Conservation (phyloP, 2,113 vertebrate genomes). For the Myrmophylax atrothorax region DNA sequence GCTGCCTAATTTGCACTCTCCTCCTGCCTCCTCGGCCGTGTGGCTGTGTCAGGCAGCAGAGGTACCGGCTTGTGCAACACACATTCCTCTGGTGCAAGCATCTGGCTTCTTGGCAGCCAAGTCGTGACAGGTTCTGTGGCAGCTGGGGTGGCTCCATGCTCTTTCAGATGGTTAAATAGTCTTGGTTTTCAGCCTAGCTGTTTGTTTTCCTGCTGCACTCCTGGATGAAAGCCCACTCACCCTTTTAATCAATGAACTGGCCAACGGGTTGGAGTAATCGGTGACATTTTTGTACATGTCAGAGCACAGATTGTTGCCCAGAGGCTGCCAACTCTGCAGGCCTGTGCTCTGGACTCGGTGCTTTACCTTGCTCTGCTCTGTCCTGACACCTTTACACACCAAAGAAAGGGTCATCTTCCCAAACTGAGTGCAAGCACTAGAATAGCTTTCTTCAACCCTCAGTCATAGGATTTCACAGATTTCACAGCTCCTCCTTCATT, state of each 20-base stretch:
- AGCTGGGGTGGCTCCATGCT: slow-evolving; percentile 64
- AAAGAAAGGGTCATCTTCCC: not conserved
- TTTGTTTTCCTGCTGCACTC: slow-evolving; percentile 44
- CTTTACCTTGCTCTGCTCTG: not conserved
- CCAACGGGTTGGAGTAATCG: not conserved
- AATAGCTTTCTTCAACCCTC: not conserved
- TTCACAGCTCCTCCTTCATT: not conserved
- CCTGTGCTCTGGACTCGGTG: accelerated
- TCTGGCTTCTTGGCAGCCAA: slow-evolving; percentile 70
- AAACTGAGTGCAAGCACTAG: not conserved
- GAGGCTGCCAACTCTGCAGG: not conserved
- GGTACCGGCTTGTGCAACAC: slow-evolving; percentile 58
- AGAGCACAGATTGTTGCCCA: not conserved
- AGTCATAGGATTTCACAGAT: not conserved
- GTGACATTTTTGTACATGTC: slow-evolving; percentile 39
- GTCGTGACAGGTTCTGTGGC: slow-evolving; percentile 67
- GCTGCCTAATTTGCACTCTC: not conserved
- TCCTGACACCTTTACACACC: not conserved
- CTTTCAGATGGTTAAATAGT: slow-evolving; percentile 72
- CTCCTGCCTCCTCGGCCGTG: not conserved
- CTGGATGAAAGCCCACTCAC: slow-evolving; percentile 60
- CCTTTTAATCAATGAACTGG: slow-evolving; percentile 55
- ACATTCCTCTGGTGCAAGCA: slow-evolving; percentile 61
- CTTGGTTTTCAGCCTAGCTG: slow-evolving; percentile 43
- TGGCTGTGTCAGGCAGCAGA: slow-evolving; percentile 28